Base-by-base conservation (phyloP, 2,888 invertebrate genomes). In the Drosophila monieri region DNA sequence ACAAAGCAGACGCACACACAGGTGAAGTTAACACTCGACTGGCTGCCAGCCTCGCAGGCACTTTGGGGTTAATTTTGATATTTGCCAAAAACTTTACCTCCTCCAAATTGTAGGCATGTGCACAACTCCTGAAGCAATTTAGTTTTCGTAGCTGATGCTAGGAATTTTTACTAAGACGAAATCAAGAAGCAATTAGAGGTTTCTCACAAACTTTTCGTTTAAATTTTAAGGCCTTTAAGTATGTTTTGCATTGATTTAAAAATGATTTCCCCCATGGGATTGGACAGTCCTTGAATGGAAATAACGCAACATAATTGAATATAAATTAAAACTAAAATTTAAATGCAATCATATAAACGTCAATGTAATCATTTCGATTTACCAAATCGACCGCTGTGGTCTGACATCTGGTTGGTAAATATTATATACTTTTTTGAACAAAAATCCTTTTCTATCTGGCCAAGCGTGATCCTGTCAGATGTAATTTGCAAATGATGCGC, bases 21-120 rank as follows among this genome's bases (percentile, higher is more conserved):
- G 43, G 39, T 35, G 74, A 67, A 68, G 75, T 73, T 73, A 76
- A 76, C 74, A 66, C 60, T 73, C 48, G 55, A 66, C 66, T 70
- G 58, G 65, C 74, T 84, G 67, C 51, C 48, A 58, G 68, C 52
- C 53, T 58, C 35, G 37, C 75, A 55, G 61, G 55, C 87, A 84
- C 84, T 80, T 86, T 78, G 68, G 67, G 76, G 73, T 87, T 80
- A 85, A 80, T 87, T 85, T 85, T 78, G 78, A 78, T 78, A 74
- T 62, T 74, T 69, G 60, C 53, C 66, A 18, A 53, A 46, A 78
- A 78, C 71, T 71, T 85, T 73, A 56, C 25, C 56, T 32, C 18
- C 54, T 27, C 18, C 54, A 76, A 81, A 78, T 67, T 62, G 56
- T 43, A 39, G 65, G 54, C 73, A 64, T 70, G 68, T 61, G 61